Evolutionary conservation across 1,140 invertebrate genomes (phyloP).

Genomic region (Pinna nobilis): DNA sequence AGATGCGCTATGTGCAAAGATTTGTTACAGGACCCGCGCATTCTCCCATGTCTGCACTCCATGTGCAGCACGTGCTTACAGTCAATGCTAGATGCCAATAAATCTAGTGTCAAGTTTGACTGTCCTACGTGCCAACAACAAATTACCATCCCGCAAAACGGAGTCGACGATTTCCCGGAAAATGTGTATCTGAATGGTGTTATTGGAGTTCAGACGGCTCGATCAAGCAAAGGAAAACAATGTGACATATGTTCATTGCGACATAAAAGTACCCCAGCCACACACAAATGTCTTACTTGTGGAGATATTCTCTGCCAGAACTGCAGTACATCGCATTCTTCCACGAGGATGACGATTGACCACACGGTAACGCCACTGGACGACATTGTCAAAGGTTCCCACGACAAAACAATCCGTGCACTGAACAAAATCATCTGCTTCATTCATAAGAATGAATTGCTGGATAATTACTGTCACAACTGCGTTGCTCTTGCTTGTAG

Average conservation of each 20-base stretch:
- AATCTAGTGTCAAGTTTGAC: slow-evolving; percentile 13
- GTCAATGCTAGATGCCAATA: slow-evolving; percentile 24
- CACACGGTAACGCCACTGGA: slow-evolving; percentile 23
- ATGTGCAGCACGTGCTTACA: slow-evolving; percentile 19
- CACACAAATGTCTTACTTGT: slow-evolving; percentile 30
- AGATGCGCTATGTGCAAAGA: slow-evolving; percentile 25
- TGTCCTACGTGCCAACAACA: slow-evolving; percentile 25
- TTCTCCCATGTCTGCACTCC: slow-evolving; percentile 33
- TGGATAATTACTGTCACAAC: slow-evolving; percentile 24
- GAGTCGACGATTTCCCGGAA: slow-evolving; percentile 8
- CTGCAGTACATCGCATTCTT: slow-evolving; percentile 27
- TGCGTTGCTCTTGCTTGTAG: slow-evolving; percentile 31
- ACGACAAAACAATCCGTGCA: slow-evolving; percentile 21
- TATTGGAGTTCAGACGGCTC: slow-evolving; percentile 12
- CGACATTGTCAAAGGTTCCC: slow-evolving; percentile 17
- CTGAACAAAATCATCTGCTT: slow-evolving; percentile 21
- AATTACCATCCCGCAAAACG: background rate
- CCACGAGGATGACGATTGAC: slow-evolving; percentile 31
- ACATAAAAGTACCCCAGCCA: slow-evolving; percentile 16
- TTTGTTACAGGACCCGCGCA: slow-evolving; percentile 6
- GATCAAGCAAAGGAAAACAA: slow-evolving; percentile 5
- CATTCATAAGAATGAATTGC: slow-evolving; percentile 28
- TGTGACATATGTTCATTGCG: slow-evolving; percentile 26
- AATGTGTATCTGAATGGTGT: slow-evolving; percentile 25
- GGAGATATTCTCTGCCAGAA: slow-evolving; percentile 31